A percentile compares a stretch with the other conserved stretches of the same genome.
phyloP scores from a whole-genome alignment of 2,888 invertebrate species.

The Cephalotes varians region DNA sequence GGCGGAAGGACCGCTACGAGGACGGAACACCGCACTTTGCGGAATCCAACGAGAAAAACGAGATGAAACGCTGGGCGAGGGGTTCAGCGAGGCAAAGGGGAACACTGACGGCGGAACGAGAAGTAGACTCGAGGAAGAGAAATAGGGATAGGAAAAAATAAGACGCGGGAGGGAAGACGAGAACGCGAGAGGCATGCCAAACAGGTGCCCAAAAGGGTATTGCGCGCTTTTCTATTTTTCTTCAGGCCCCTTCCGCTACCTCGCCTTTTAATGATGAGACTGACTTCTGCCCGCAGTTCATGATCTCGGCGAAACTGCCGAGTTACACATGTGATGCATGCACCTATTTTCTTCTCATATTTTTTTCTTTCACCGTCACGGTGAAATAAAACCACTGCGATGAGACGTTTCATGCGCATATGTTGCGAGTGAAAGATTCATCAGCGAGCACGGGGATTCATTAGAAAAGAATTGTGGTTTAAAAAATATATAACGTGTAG shows the following conservation, averaged over 20 bases:
- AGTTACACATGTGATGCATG: slow-evolving; percentile 59
- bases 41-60: slow-evolving; percentile 64
- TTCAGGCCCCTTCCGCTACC: slow-evolving; percentile 61
- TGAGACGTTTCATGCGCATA: slow-evolving; percentile 3
- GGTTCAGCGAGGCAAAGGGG: slow-evolving; percentile 7
- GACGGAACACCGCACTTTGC: slow-evolving; percentile 61
- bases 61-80: background rate
- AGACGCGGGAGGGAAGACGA: slow-evolving; percentile 49
- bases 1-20: slow-evolving; percentile 35
- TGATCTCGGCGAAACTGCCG: slow-evolving; percentile 65
- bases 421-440: background rate
- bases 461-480: background rate
- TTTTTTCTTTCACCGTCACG: slow-evolving; percentile 12
- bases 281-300: slow-evolving; percentile 57
- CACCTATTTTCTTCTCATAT: slow-evolving; percentile 56
- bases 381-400: slow-evolving; percentile 10
- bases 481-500: background rate
- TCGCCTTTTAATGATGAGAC: slow-evolving; percentile 74
- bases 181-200: slow-evolving; percentile 75
- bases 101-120: slow-evolving; percentile 30
- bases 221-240: slow-evolving; percentile 73
- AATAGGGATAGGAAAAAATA: slow-evolving; percentile 59
- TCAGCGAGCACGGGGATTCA: background rate
- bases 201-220: slow-evolving; percentile 73
- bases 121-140: slow-evolving; percentile 46